Evolutionary conservation across 2,888 invertebrate species (phyloP), one percentile per base, ranked within the genome.

Genomic region (Notodonta ziczac): DNA sequence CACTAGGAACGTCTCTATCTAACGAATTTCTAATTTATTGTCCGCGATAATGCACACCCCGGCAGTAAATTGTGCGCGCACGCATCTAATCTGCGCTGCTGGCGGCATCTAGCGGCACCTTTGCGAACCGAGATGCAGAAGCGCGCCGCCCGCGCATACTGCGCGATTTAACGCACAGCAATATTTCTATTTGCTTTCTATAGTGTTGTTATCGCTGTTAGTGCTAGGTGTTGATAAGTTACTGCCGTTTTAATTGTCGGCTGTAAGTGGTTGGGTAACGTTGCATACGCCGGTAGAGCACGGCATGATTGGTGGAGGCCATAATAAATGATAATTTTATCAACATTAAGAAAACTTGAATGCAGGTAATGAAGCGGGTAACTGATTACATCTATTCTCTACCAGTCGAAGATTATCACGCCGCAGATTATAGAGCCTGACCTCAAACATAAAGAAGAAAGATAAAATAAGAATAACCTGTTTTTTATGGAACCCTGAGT

Each of bases 11-110:
- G 87, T 88, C 91, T 92, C 85, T 93, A 93, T 93, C 93, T 93
- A 91, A 90, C 91, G 88, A 92, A 93, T 91, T 91, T 91, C 91
- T 91, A 93, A 93, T 93, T 92, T 93, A 93, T 89, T 81, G 89
- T 84, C 81, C 78, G 84, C 86, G 91, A 92, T 92, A 91, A 81
- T 75, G 72, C 82, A 77, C 83, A 78, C 79, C 80, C 79, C 80
- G 82, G 89, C 88, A 82, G 89, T 91, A 92, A 92, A 92, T 92
- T 85, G 80, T 86, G 87, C 81, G 87, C 81, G 76, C 57, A 75
- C 86, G 85, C 90, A 92, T 93, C 92, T 92, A 89, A 92, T 93
- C 93, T 81, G 68, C 73, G 69, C 60, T 77, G 69, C 78, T 77
- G 80, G 87, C 87, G 88, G 82, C 90, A 92, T 92, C 92, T 89